phyloP scores from a whole-genome alignment of 2,888 invertebrate species.

The Mycalesis mineus region DNA sequence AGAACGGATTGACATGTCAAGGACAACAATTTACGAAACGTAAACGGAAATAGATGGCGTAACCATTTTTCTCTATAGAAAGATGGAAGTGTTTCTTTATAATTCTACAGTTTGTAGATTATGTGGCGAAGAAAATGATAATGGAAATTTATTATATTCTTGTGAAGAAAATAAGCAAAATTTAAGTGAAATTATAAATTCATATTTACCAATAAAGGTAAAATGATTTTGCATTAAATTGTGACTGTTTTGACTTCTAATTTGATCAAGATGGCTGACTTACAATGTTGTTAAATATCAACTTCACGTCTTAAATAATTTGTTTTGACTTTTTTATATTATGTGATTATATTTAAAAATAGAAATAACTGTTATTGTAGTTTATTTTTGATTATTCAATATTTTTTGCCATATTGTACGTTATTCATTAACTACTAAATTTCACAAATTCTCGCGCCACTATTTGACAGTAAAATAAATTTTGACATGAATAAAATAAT shows the following conservation, averaged over 20 bases:
- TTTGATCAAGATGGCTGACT: conserved; percentile 59
- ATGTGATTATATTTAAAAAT: conserved; percentile 1
- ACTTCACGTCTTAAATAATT: conserved; percentile 46
- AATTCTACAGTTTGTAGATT: conserved; percentile 86
- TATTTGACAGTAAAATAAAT: conserved; percentile 35
- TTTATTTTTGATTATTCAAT: neutral
- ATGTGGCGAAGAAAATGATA: conserved; percentile 85
- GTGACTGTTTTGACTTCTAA: conserved; percentile 70
- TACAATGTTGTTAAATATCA: conserved; percentile 35
- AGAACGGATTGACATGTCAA: neutral
- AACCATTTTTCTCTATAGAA: conserved; percentile 28
- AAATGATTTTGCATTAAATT: conserved; percentile 44
- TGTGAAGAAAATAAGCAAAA: conserved; percentile 77
- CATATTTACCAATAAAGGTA: conserved; percentile 87
- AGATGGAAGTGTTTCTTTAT: conserved; percentile 77
- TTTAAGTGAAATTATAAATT: conserved; percentile 82
- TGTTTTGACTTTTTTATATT: neutral
- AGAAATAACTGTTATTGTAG: neutral
- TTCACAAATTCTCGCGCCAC: conserved; percentile 34
- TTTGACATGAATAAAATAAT: neutral
- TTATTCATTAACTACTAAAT: neutral
- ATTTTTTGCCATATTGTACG: neutral
- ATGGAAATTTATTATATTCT: conserved; percentile 81
- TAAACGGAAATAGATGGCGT: conserved; percentile 65
- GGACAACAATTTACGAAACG: neutral